Base-by-base conservation (phyloP, 2,888 invertebrate genomes). In the Drosophila histrio region DNA sequence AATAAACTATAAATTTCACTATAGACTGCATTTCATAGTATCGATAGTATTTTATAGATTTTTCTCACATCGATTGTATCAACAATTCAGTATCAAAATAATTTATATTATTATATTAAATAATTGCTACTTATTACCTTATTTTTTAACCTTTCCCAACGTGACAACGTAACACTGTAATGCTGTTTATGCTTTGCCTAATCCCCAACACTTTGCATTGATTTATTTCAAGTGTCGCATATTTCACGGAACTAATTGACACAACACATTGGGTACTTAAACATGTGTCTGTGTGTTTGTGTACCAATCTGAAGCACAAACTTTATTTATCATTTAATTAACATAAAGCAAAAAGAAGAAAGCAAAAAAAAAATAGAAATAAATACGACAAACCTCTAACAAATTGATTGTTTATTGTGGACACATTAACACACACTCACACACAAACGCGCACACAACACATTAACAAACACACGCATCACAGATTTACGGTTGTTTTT, bases 331-430 rank as follows among this genome's bases (percentile, higher is more conserved):
- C 81, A 82, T 83, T 82, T 83, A 79, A 83, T 83, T 82, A 83
- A 57, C 83, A 81, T 80, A 79, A 81, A 56, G 21, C 58, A 46
- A 21, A 44, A 52, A 26, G 26, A 46, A 19, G 26, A 32, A 21
- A 28, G 3, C 47, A 26, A 44, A 49, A 57, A 50, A 60, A 59
- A 60, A 57, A 60, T 34, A 56, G 53, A 72, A 65, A 76, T 70
- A 79, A 68, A 62, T 64, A 54, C 73, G 71, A 67, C 63, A 58
- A 58, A 39, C 64, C 65, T 47, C 71, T 43, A 79, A 70, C 79
- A 83, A 83, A 81, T 81, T 81, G 83, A 83, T 81, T 83, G 83
- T 83, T 83, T 81, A 80, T 80, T 79, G 77, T 82, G 62, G 67
- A 64, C 72, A 80, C 83, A 78, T 78, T 72, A 82, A 65, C 74